Evolutionary conservation across 2,888 invertebrate genomes (phyloP), one percentile per base, ranked within the genome.

Genomic region (Lycaena phlaeas): DNA sequence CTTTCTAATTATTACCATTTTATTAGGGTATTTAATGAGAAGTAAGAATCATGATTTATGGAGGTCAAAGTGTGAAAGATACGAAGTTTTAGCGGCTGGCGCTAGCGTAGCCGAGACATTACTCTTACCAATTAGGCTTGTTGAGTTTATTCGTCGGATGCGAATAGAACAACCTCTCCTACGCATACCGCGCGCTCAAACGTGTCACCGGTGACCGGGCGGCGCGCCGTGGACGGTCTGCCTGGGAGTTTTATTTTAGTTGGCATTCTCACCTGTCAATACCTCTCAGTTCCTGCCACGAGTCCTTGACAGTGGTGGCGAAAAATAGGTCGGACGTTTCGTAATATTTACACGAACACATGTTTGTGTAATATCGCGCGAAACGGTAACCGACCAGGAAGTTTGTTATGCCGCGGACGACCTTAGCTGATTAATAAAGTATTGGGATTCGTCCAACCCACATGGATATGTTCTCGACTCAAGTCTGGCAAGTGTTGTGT

Each of bases 241-340:
- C 71, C 76, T 69, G 73, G 70, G 71, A 66, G 61, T 58, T 70
- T 70, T 81, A 82, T 82, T 81, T 81, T 71, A 45, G 73, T 73
- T 65, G 53, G 62, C 66, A 64, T 59, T 62, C 57, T 56, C 64
- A 55, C 51, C 71, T 70, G 72, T 69, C 64, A 61, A 55, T 54
- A 57, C 61, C 65, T 65, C 64, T 67, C 66, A 67, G 70, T 78
- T 76, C 70, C 71, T 73, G 27, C 39, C 27, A 26, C 25, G 10
- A 51, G 56, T 61, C 61, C 61, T 57, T 53, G 71, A 56, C 66
- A 73, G 78, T 78, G 78, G 72, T 77, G 75, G 63, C 76, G 79
- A 31, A 10, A 9, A 28, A 11, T 17, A 29, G 17, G 25, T 28
- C 27, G 10, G 12, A 27, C 5, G 4, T 38, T 18, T 39, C 15